These are phyloP conservation scores for Eristalis arbustorum DNA, from an alignment of 2,888 invertebrate species.

Conservation along the genomic window DNA sequence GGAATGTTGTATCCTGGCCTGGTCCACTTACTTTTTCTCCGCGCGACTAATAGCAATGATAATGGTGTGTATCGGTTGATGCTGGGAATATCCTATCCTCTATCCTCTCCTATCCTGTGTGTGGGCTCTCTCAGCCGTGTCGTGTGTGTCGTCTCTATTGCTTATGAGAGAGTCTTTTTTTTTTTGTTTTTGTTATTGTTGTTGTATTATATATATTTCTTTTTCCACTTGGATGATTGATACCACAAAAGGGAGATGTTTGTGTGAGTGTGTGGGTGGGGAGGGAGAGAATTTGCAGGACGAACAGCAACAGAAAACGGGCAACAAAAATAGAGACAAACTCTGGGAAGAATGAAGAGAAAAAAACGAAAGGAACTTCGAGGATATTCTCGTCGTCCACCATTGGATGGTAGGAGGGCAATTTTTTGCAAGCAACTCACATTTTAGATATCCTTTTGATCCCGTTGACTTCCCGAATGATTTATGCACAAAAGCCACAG, in stretches of 20 bases:
- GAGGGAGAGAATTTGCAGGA: background rate
- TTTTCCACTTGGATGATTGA: slow-evolving; percentile 8
- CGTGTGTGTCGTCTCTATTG: slow-evolving; percentile 39
- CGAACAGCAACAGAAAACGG: background rate
- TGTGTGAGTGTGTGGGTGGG: background rate
- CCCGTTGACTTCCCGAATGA: background rate
- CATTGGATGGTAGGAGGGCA: background rate
- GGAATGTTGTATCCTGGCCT: slow-evolving; percentile 66
- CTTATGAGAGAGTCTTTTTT: slow-evolving; percentile 36
- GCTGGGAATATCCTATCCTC: slow-evolving; percentile 25
- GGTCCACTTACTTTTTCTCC: slow-evolving; percentile 66
- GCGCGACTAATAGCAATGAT: slow-evolving; percentile 59
- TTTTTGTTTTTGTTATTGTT: slow-evolving; percentile 34
- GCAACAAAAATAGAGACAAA: background rate
- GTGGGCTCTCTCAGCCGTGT: slow-evolving; percentile 13
- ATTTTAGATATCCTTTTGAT: background rate
- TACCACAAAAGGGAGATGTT: slow-evolving; percentile 26
- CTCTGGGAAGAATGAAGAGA: too few relatives aligned
- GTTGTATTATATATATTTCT: slow-evolving; percentile 6
- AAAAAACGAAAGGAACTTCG: background rate
- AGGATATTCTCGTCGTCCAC: background rate
- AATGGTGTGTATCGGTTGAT: slow-evolving; percentile 60
- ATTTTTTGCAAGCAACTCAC: background rate
- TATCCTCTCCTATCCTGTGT: too few relatives aligned
- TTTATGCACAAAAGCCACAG: background rate